Conservation (phyloP, 2,113 vertebrate genomes). For the Cricetomys ansorgei region DNA sequence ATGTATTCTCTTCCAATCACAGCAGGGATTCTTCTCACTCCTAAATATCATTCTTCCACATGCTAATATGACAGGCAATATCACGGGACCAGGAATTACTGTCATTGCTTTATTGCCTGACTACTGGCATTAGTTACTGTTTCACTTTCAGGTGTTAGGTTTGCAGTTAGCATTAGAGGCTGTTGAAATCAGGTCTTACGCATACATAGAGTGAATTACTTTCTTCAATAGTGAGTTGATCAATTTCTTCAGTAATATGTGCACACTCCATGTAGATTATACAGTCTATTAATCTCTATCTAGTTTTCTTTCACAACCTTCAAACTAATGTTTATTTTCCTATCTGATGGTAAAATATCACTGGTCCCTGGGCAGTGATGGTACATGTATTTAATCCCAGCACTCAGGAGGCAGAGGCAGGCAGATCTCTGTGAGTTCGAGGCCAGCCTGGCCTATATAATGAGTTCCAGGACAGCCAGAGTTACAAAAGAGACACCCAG, state of each 20-base stretch:
- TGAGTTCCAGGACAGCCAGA: too few species aligned
- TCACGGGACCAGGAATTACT: neutral
- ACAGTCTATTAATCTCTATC: neutral
- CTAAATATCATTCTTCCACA: neutral
- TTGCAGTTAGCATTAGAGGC: neutral
- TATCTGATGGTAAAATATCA: neutral
- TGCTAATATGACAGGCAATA: neutral
- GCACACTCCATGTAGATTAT: neutral
- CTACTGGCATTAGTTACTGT: neutral
- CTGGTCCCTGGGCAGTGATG: too few species aligned
- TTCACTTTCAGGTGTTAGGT: neutral
- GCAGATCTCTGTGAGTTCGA: too few species aligned
- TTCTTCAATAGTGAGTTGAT: neutral
- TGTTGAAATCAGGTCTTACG: neutral
- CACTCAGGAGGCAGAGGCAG: too few species aligned
- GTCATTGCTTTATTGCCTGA: constrained; percentile 6
- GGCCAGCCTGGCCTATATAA: too few species aligned
- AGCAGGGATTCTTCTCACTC: neutral
- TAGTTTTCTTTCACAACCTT: neutral
- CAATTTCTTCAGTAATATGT: constrained; percentile 8
- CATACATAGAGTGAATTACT: neutral
- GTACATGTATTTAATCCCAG: too few species aligned
- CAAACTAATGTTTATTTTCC: neutral
- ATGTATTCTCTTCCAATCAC: neutral
- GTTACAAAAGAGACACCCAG: too few species aligned